Percentiles rank a stretch among this genome's conserved stretches.
phyloP scores from a whole-genome alignment of 2,113 vertebrate species.

The Petrocephalus zakoni region DNA sequence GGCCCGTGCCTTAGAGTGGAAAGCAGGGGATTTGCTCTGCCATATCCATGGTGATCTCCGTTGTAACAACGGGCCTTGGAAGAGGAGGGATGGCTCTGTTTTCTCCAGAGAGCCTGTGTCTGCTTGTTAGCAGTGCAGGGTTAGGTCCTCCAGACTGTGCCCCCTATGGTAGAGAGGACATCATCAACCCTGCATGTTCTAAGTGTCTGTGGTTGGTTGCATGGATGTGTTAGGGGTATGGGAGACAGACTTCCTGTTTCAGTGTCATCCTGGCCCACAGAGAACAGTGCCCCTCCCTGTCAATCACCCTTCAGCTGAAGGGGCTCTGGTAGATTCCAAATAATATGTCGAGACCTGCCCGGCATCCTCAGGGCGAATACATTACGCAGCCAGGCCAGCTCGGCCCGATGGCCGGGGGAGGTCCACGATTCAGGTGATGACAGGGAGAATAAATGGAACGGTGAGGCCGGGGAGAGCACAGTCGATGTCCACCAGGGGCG shows the following conservation, averaged over 20 bases:
- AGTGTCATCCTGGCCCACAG: neutral
- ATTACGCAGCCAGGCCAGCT: neutral
- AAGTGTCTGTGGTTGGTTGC: neutral
- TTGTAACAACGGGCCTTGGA: conserved; percentile 30
- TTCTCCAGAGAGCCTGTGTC: conserved; percentile 32
- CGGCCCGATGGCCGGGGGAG: neutral
- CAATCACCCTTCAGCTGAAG: neutral
- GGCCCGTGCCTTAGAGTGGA: conserved; percentile 35
- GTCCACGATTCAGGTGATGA: neutral
- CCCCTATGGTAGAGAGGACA: neutral
- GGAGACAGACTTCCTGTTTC: neutral
- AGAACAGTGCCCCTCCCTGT: neutral
- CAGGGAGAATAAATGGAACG: neutral
- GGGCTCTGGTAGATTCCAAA: neutral
- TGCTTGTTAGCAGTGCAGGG: conserved; percentile 39
- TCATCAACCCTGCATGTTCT: neutral
- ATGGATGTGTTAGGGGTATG: neutral
- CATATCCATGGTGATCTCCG: conserved; percentile 40
- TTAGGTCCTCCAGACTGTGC: neutral
- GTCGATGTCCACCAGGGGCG: neutral
- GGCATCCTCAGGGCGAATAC: neutral
- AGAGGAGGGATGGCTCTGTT: conserved; percentile 36
- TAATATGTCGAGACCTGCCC: neutral
- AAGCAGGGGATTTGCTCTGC: conserved; percentile 29
- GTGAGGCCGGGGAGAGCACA: neutral